These are phyloP conservation scores for Megalonaias nervosa DNA, from an alignment of 1,140 invertebrate species.

Conservation along the genomic window DNA sequence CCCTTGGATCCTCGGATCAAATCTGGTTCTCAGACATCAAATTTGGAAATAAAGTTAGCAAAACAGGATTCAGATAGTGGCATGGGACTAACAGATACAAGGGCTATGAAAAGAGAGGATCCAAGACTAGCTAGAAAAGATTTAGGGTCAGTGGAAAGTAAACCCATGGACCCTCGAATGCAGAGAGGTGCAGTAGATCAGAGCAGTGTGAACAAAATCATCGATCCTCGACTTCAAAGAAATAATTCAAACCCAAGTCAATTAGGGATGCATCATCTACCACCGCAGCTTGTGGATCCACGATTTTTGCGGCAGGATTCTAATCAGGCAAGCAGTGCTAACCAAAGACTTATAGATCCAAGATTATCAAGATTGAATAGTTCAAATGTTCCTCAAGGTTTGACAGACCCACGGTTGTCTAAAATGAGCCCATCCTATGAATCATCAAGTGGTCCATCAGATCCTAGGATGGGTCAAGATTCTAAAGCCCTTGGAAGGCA, in stretches of 20 bases:
- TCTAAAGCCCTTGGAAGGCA: neutral
- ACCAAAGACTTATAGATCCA: constrained; percentile 15
- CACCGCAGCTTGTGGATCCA: constrained; percentile 24
- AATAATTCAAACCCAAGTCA: constrained; percentile 26
- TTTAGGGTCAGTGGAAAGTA: neutral
- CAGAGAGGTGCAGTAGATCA: constrained; percentile 19
- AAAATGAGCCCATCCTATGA: constrained; percentile 12
- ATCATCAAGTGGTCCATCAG: constrained; percentile 16
- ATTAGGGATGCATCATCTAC: constrained; percentile 7
- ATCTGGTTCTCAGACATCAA: too few species aligned
- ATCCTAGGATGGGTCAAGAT: constrained; percentile 18
- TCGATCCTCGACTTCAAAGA: constrained; percentile 47
- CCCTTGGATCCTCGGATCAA: too few species aligned
- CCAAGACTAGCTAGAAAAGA: constrained; percentile 12
- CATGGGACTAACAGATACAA: too few species aligned
- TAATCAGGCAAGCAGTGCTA: neutral
- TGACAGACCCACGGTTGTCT: constrained; percentile 27
- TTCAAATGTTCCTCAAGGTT: constrained; percentile 6
- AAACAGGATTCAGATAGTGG: too few species aligned
- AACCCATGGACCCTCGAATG: constrained; percentile 42
- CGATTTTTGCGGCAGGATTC: constrained; percentile 23
- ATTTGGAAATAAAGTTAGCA: too few species aligned
- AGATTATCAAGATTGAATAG: constrained; percentile 14
- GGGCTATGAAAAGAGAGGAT: constrained; percentile 1
- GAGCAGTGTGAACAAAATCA: constrained; percentile 18